These are phyloP conservation scores for Drosophila melanosoma DNA, from an alignment of 2,888 invertebrate genomes.

Conservation along the genomic window DNA sequence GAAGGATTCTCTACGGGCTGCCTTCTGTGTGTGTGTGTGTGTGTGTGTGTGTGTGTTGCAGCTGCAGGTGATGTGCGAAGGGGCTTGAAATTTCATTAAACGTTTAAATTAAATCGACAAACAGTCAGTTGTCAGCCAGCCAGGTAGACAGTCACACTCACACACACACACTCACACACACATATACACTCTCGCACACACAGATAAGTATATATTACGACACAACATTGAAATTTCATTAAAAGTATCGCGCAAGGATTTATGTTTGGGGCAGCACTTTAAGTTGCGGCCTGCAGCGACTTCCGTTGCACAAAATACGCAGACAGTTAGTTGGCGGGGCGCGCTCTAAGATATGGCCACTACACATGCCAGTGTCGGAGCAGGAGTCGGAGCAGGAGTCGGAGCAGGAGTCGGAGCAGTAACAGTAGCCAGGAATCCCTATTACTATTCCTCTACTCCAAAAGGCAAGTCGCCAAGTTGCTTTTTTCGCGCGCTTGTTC, in stretches of 20 bases:
- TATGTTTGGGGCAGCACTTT: conserved; percentile 71
- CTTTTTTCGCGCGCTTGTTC: conserved; percentile 71
- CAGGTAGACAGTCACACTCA: conserved; percentile 31
- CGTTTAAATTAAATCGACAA: conserved; percentile 74
- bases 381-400: conserved; percentile 2
- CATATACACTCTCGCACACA: conserved; percentile 10
- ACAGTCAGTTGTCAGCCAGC: conserved; percentile 61
- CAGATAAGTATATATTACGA: conserved; percentile 10
- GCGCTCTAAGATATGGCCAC: conserved; percentile 68
- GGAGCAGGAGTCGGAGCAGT: conserved; percentile 43
- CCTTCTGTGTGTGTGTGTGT: conserved; percentile 1
- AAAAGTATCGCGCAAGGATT: conserved; percentile 71
- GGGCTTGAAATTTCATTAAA: conserved; percentile 80
- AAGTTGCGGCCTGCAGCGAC: conserved; percentile 71
- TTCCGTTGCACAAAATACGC: conserved; percentile 73
- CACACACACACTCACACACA: conserved; percentile 14
- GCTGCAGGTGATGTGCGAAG: conserved; percentile 68
- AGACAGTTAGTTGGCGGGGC: conserved; percentile 59
- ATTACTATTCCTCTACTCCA: not conserved
- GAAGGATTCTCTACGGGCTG: conserved; percentile 32
- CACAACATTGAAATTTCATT: conserved; percentile 80
- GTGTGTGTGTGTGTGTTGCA: conserved; percentile 30
- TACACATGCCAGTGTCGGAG: conserved; percentile 70
- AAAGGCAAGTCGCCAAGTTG: not conserved
- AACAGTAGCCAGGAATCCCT: conserved; percentile 12